A percentile compares a stretch with the other conserved stretches of the same genome.
Conservation (phyloP, 2,888 invertebrate genomes). For the Mythimna loreyi region DNA sequence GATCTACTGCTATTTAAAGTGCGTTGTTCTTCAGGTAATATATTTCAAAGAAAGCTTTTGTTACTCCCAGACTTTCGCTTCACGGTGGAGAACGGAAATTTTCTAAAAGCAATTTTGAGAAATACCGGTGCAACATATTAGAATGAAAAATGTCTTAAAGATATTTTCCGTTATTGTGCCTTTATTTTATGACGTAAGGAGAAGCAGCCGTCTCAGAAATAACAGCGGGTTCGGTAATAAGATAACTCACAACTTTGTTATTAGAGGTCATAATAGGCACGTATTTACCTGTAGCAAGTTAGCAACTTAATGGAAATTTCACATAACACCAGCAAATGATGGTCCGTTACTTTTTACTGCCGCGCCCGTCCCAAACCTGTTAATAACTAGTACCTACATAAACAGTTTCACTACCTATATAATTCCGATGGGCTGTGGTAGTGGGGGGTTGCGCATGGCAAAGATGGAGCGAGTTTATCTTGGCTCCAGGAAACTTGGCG, state of each 20-base stretch:
- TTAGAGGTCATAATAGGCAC: conserved; percentile 30
- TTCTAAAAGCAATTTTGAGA: conserved; percentile 32
- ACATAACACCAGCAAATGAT: conserved; percentile 51
- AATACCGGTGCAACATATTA: conserved; percentile 33
- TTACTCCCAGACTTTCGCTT: conserved; percentile 6
- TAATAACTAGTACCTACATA: conserved; percentile 59
- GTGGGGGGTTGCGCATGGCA: conserved; percentile 51
- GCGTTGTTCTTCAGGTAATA: conserved; percentile 10
- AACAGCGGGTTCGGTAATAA: conserved; percentile 23
- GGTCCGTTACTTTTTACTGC: conserved; percentile 69
- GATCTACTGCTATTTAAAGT: conserved; percentile 20
- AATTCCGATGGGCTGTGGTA: conserved; percentile 32
- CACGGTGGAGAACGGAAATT: conserved; percentile 25
- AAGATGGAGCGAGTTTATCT: conserved; percentile 69
- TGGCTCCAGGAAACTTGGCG: conserved; percentile 74
- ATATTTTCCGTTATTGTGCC: conserved; percentile 25
- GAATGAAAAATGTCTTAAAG: conserved; percentile 19
- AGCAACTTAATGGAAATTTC: conserved; percentile 66
- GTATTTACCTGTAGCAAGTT: conserved; percentile 51
- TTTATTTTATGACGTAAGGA: conserved; percentile 20
- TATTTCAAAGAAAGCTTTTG: conserved; percentile 19
- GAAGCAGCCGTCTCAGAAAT: conserved; percentile 9
- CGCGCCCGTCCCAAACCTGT: conserved; percentile 56
- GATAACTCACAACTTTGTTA: conserved; percentile 51
- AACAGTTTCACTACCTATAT: conserved; percentile 45